Evolutionary conservation across 2,888 invertebrate species (phyloP).

Genomic region (Steinernema carpocapsae): DNA sequence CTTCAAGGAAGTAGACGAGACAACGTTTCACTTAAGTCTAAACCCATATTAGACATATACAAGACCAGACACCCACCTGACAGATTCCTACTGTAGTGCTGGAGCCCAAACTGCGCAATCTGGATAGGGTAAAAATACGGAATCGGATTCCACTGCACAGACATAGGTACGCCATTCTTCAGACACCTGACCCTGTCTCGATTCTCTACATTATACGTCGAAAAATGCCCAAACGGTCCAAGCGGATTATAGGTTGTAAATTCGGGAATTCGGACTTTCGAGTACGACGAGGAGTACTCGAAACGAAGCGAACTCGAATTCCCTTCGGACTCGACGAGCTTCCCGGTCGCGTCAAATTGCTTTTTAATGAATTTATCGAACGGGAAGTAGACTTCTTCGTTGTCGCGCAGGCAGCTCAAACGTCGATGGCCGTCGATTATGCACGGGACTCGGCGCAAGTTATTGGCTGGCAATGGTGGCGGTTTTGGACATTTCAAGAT

Average conservation of each 20-base stretch:
- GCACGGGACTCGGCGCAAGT: constrained; percentile 13
- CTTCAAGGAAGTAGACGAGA: no score
- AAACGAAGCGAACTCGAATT: constrained; percentile 44
- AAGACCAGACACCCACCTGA: constrained; percentile 50
- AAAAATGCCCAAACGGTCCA: constrained; percentile 93
- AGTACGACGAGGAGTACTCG: constrained; percentile 61
- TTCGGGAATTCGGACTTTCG: constrained; percentile 57
- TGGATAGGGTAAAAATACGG: constrained; percentile 98
- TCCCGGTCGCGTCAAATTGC: constrained; percentile 59
- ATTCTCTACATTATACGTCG: constrained; percentile 93
- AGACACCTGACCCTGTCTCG: constrained; percentile 93
- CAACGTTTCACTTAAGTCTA: no score
- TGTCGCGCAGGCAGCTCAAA: constrained; percentile 50
- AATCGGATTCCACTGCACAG: constrained; percentile 93
- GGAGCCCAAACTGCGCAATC: constrained; percentile 94
- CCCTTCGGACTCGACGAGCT: constrained; percentile 46
- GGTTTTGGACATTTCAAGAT: constrained; percentile 10
- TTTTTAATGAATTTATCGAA: constrained; percentile 55
- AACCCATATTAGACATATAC: no score
- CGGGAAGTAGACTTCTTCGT: constrained; percentile 60
- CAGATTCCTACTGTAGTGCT: constrained; percentile 86
- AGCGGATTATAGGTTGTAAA: constrained; percentile 78
- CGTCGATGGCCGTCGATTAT: constrained; percentile 10
- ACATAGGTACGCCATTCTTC: constrained; percentile 83
- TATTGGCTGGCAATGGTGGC: background rate